A percentile compares a stretch with the other conserved stretches of the same genome.
Evolutionary conservation across 1,140 invertebrate species (phyloP).

Genomic region (Plutomurus gul): DNA sequence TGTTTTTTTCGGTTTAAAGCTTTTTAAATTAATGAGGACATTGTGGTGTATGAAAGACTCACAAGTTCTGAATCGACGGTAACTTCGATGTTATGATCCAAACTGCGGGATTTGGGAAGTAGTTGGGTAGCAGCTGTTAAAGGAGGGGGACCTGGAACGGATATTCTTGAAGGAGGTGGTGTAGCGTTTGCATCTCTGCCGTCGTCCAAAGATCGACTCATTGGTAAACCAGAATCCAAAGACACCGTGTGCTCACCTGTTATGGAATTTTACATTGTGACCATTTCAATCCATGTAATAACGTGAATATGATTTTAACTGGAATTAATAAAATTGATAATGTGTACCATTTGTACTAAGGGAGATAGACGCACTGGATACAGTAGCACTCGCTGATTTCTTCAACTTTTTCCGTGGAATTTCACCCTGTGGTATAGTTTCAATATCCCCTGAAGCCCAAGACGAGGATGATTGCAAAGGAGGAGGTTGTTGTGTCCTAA

Average conservation of each 20-base stretch:
- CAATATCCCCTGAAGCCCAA: conserved; percentile 4
- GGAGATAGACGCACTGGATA: conserved; percentile 16
- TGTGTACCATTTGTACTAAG: conserved; percentile 54
- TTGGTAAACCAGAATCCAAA: conserved; percentile 51
- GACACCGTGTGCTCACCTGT: conserved; percentile 47
- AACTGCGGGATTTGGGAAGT: conserved; percentile 46
- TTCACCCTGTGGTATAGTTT: conserved; percentile 10
- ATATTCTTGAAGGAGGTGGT: neutral
- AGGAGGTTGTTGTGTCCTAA: conserved; percentile 1
- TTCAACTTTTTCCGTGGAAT: conserved; percentile 52
- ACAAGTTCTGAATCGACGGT: conserved; percentile 46
- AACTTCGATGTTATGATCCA: conserved; percentile 42
- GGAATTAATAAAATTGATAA: neutral
- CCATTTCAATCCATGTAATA: too few relatives aligned
- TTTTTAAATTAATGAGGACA: neutral
- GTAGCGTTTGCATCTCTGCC: neutral
- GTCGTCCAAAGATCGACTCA: conserved; percentile 50
- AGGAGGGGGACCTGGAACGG: conserved; percentile 38
- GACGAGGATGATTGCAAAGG: conserved; percentile 26
- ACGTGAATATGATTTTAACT: neutral
- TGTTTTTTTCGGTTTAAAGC: too few relatives aligned
- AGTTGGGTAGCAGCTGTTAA: conserved; percentile 35
- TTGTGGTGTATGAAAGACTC: neutral
- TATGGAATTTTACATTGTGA: conserved; percentile 14
- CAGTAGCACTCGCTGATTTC: conserved; percentile 45